These are phyloP conservation scores for Lagria hirta DNA, from an alignment of 2,888 invertebrate species.

Conservation along the genomic window DNA sequence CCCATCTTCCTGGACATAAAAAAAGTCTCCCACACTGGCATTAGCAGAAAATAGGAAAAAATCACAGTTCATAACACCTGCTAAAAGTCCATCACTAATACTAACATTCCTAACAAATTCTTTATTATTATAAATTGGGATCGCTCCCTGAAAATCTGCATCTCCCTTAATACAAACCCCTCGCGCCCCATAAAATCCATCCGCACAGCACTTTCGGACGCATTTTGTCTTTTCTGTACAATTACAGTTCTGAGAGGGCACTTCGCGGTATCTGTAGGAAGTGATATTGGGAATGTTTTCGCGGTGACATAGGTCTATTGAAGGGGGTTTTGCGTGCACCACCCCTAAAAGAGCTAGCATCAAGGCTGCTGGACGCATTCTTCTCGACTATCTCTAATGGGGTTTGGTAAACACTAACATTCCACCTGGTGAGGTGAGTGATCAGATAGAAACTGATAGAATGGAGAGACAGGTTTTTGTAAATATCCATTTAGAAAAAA, in stretches of 20 bases:
- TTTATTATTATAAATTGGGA: conserved; percentile 25
- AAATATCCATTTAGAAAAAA: too few species aligned
- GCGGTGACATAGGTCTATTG: conserved; percentile 15
- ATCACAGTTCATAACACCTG: conserved; percentile 29
- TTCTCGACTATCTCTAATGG: too few species aligned
- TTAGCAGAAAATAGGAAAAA: conserved; percentile 23
- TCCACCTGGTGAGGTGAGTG: too few species aligned
- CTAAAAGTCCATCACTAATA: conserved; percentile 16
- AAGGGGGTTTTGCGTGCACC: not conserved
- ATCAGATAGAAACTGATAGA: too few species aligned
- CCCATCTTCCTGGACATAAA: conserved; percentile 38
- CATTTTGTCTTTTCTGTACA: conserved; percentile 5
- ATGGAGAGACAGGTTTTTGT: too few species aligned
- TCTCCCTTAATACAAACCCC: conserved; percentile 11
- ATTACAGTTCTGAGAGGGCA: conserved; percentile 6
- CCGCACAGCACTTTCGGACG: conserved; percentile 20
- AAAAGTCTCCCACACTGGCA: conserved; percentile 29
- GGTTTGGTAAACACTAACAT: too few species aligned
- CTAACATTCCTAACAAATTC: conserved; percentile 14
- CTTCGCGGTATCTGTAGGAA: conserved; percentile 15
- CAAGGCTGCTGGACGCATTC: too few species aligned
- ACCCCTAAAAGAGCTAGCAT: too few species aligned
- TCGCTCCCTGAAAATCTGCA: conserved; percentile 16
- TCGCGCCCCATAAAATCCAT: conserved; percentile 16
- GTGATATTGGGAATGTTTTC: conserved; percentile 8